Base-by-base conservation (phyloP, 2,888 invertebrate genomes). In the Scaeva pyrastri region DNA sequence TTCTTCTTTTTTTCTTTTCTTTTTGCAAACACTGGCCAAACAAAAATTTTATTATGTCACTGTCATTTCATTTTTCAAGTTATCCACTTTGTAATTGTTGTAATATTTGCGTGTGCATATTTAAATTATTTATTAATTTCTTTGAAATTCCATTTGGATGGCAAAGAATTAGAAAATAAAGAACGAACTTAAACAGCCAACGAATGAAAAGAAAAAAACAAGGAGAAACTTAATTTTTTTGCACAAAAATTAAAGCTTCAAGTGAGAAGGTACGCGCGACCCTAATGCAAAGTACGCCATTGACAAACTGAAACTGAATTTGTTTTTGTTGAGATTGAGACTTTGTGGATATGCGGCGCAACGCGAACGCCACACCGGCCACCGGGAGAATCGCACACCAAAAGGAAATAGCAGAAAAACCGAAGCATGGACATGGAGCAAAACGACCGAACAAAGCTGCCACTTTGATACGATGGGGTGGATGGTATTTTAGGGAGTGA, bases 261-360 rank as follows among this genome's bases (percentile, higher is more conserved):
- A 78, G 62, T 23, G 21, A 77, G 74, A 77, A 82, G 39, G 21
- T 68, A 82, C 52, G 56, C 55, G 39, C 77, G 77, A 82, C 89
- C 90, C 90, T 89, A 79, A 73, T 79, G 50, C 82, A 74, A 64
- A 79, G 88, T 84, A 88, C 88, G 88, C 88, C 88, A 88, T 88
- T 88, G 74, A 88, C 80, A 85, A 88, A 88, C 88, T 88, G 78
- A 85, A 88, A 88, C 88, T 88, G 78, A 87, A 80, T 74, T 76
- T 74, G 64, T 62, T 74, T 73, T 76, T 76, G 68, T 60, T 76
- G 77, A 74, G 77, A 68, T 60, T 76, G 77, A 74, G 77, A 68
- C 36, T 68, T 68, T 68, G 52, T 68, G 52, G 68, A 48, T 68
- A 68, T 66, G 77, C 81, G 73, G 62, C 60, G 43, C 70, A 73